These are phyloP conservation scores for Tursiops truncatus DNA, from an alignment of 2,113 vertebrate genomes.

Conservation along the genomic window DNA sequence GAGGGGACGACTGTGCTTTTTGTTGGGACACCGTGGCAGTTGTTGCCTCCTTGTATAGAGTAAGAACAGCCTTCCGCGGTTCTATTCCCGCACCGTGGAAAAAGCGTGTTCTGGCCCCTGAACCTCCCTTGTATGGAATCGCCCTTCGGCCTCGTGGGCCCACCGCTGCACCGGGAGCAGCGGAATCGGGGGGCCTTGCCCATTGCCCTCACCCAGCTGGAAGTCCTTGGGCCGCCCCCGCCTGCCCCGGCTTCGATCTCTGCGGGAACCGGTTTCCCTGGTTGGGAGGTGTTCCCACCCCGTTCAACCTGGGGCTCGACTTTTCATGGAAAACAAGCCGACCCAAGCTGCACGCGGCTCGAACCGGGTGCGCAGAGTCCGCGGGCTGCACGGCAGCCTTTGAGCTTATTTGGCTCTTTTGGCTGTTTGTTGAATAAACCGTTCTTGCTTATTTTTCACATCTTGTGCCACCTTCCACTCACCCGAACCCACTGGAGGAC, in stretches of 20 bases:
- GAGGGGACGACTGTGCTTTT: neutral
- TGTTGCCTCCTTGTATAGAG: neutral
- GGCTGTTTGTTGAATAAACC: neutral
- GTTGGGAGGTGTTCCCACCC: neutral
- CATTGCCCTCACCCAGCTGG: neutral
- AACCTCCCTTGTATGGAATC: neutral
- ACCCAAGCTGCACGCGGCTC: neutral
- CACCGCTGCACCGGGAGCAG: neutral
- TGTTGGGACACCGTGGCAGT: neutral
- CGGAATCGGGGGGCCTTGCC: neutral
- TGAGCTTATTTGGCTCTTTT: neutral
- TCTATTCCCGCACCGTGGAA: neutral
- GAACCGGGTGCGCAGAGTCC: neutral
- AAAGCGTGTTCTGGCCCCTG: neutral
- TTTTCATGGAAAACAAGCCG: neutral
- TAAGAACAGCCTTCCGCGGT: too few species aligned
- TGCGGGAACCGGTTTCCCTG: slow-evolving; percentile 3
- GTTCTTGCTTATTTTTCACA: neutral
- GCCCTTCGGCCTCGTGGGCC: neutral
- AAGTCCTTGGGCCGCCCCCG: neutral
- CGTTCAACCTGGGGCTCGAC: neutral
- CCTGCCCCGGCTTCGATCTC: too few species aligned
- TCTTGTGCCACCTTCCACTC: neutral
- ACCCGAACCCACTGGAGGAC: neutral
- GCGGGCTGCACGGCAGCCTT: neutral